Evolutionary conservation across 2,888 invertebrate genomes (phyloP).

Genomic region (Dromius quadrimaculatus): DNA sequence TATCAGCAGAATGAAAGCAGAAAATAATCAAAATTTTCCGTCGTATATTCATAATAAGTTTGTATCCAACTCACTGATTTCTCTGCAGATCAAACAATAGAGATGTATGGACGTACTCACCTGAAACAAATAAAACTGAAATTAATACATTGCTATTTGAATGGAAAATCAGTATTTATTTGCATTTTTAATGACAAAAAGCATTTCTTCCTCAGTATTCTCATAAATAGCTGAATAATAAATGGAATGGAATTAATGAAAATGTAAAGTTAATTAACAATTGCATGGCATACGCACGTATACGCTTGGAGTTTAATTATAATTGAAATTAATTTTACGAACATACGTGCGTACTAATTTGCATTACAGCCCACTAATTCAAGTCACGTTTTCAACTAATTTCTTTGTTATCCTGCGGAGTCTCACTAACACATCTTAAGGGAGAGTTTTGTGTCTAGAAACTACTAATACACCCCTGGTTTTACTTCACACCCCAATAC

Average conservation of each 20-base stretch:
- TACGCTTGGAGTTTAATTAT: slow-evolving; percentile 36
- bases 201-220: too few species aligned
- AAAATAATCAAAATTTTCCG: too few species aligned
- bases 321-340: slow-evolving; percentile 41
- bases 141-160: too few species aligned
- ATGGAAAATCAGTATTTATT: too few species aligned
- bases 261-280: slow-evolving; percentile 33
- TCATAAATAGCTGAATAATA: slow-evolving; percentile 4
- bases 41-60: too few species aligned
- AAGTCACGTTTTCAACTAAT: slow-evolving; percentile 43
- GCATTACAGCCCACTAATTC: slow-evolving; percentile 31
- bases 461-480: slow-evolving; percentile 31
- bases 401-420: slow-evolving; percentile 28
- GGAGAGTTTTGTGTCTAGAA: slow-evolving; percentile 5
- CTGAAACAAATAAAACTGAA: slow-evolving; percentile 27
- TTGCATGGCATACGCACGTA: slow-evolving; percentile 27
- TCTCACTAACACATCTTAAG: slow-evolving; percentile 37
- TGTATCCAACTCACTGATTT: too few species aligned
- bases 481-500: slow-evolving; percentile 5
- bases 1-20: too few species aligned
- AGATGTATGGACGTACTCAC: too few species aligned
- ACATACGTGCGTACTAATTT: slow-evolving; percentile 43
- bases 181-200: too few species aligned
- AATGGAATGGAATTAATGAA: slow-evolving; percentile 15
- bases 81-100: too few species aligned